Base-by-base conservation (phyloP, 92 coral and sea anemone species). In the Actinernus sp. region DNA sequence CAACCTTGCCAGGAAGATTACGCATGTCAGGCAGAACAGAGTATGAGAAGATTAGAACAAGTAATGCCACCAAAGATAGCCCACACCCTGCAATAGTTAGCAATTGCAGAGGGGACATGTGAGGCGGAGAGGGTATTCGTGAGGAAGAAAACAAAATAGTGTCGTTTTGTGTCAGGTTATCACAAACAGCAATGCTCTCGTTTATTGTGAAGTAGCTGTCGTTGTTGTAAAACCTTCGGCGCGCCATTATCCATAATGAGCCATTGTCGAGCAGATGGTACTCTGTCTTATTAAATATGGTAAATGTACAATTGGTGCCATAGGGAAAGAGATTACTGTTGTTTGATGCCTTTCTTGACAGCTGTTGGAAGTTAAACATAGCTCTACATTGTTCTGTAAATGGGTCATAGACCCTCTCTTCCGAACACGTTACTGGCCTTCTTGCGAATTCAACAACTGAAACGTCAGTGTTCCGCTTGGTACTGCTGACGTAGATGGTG, bases 1-100 rank as follows among this genome's bases (percentile, higher is more conserved):
- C 52, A 46, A 82, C 67, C 45, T 67, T 63, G 16, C 88, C 88
- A 36, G 88, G 83, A 28, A 82, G 23, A 31, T 82, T 82, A 0
- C 78, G 78, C n/a, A 74, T 71, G 11, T 82, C 88, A 4, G 88
- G 39, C 12, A 82, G 49, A 31, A 83, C 26, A 8, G 40, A 3
- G 49, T 83, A 83, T 0, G 89, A 65, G 23, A 61, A 7, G 26
- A 83, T 57, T 23, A 83, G 71, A 2, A 83, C 45, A 29, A 67
- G 16, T 1, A 83, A 63, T 0, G 84, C 61, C 7, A 74, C 21
- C 26, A 74, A 25, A 1, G 82, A 72, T 0, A 75, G 30, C 7
- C 40, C 74, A 19, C 65, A 74, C 24, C 89, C 89, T n/a, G n/a
- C 16, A 5, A 68, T 31, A 12, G 75, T 36, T 6, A 68, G 46